A percentile compares a stretch with the other conserved stretches of the same genome.
Evolutionary conservation across 2,113 vertebrate species (phyloP).

Genomic region (Myotis yumanensis): DNA sequence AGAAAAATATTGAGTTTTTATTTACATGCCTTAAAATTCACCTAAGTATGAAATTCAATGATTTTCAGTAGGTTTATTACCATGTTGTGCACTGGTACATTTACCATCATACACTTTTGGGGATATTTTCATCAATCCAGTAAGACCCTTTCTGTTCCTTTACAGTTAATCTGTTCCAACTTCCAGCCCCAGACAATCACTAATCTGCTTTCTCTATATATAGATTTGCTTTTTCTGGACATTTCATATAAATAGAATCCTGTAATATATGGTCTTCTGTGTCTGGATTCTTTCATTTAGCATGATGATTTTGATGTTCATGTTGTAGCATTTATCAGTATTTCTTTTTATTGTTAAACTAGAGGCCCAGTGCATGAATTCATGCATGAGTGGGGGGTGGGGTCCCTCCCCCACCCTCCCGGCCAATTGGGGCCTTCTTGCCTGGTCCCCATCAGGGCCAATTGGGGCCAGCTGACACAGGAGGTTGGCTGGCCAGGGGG

Average conservation of each 20-base stretch:
- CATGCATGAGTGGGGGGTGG: too few relatives aligned
- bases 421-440: too few relatives aligned
- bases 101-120: neutral
- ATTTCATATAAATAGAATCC: constrained; percentile 10
- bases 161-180: neutral
- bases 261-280: neutral
- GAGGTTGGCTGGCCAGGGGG: too few relatives aligned
- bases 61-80: neutral
- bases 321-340: neutral
- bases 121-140: neutral
- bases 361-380: too few relatives aligned
- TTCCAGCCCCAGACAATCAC: neutral
- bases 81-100: neutral
- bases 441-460: too few relatives aligned
- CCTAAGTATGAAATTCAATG: neutral
- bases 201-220: constrained; percentile 19
- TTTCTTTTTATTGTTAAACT: neutral
- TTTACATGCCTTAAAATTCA: neutral
- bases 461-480: too few relatives aligned
- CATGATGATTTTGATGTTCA: neutral
- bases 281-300: constrained; percentile 23
- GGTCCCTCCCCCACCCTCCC: too few relatives aligned
- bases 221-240: constrained; percentile 14
- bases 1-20: neutral
- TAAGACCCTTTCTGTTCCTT: neutral